Evolutionary conservation across 1,140 invertebrate species (phyloP), one percentile per base, ranked within the genome.

Genomic region (Drosophila pallidifrons): DNA sequence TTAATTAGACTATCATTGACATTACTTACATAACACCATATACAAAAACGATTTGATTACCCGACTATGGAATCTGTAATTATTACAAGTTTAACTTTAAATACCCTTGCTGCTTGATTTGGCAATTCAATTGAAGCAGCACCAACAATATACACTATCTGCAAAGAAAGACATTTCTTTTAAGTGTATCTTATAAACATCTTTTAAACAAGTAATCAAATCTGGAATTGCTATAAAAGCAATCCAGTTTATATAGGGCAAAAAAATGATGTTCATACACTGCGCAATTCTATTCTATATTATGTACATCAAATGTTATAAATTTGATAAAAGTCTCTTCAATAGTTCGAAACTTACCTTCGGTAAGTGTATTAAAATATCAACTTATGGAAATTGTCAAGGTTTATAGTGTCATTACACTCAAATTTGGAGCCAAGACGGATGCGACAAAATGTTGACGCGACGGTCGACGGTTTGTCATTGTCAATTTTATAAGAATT

Each of bases 401-500:
- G 51, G 51, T 54, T 54, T 54, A 3, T 15, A 7, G 30, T 32
- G 51, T 32, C 28, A 54, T 32, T 54, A 35, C 51, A 15, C n/a
- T 54, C n/a, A 13, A 35, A 15, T 54, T 54, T 54, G n/a, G n/a
- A 13, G 1, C 25, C 51, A 52, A 32, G n/a, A 52, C 51, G 51
- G 51, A 54, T 32, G 28, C 30, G 11, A 54, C 51, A 54, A 54
- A 32, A 38, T 41, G 16, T 32, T 57, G 28, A 32, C 28, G 1
- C 38, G 54, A n/a, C 46, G 13, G 3, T 45, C 46, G 11, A 16
- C 35, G 30, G 28, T 41, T 57, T 57, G 54, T 57, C 54, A 57
- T 25, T 20, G 35, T 41, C 13, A 35, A 57, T 20, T 57, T 57
- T 57, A 54, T 20, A 20, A 57, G 54, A 57, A 57, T 57, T 57